Conservation (phyloP, 2,888 invertebrate genomes). For the Heliconius ismenius region DNA sequence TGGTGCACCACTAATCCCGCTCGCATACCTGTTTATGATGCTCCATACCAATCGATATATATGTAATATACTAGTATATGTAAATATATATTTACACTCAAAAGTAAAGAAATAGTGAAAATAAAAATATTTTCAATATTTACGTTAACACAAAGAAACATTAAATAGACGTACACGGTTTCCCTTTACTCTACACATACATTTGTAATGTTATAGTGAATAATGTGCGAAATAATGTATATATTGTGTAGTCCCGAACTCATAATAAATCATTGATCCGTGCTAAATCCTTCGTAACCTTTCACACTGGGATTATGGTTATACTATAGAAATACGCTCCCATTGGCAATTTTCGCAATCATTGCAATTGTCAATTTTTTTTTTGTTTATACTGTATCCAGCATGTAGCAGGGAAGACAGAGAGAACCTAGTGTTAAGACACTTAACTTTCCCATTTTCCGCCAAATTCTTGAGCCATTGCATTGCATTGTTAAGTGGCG, state of each 20-base stretch:
- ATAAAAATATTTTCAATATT: background rate
- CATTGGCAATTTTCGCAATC: slow-evolving; percentile 25
- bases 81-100: background rate
- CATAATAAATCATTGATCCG: slow-evolving; percentile 72
- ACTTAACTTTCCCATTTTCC: too few species aligned
- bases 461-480: too few species aligned
- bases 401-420: too few species aligned
- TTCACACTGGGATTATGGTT: slow-evolving; percentile 35
- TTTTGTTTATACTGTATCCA: too few species aligned
- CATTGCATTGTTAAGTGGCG: too few species aligned
- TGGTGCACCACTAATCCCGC: slow-evolving; percentile 34
- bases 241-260: slow-evolving; percentile 60
- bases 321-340: slow-evolving; percentile 38
- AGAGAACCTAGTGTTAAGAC: too few species aligned
- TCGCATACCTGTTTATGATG: slow-evolving; percentile 23
- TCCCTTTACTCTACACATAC: slow-evolving; percentile 55
- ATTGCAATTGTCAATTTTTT: background rate
- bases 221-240: slow-evolving; percentile 68
- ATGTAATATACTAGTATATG: background rate
- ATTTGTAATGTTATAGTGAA: slow-evolving; percentile 66
- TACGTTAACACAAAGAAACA: slow-evolving; percentile 10
- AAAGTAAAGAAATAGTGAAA: background rate
- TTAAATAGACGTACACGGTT: slow-evolving; percentile 6
- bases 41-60: background rate
- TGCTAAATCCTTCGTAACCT: slow-evolving; percentile 44